phyloP scores from a whole-genome alignment of 2,113 vertebrate species.

The Podarcis raffonei region DNA sequence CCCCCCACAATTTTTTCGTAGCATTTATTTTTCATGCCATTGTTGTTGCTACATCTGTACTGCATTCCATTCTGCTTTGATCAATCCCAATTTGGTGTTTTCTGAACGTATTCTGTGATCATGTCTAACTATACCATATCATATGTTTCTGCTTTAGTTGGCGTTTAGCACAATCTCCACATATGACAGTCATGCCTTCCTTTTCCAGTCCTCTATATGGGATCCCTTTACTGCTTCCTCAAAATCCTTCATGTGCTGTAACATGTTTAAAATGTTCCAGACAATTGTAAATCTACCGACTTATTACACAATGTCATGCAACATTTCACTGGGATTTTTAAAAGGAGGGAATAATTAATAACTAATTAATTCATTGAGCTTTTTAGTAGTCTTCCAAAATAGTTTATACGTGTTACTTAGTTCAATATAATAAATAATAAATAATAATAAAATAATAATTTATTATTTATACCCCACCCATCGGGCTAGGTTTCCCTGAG shows the following conservation, averaged over 20 bases:
- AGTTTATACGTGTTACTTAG: neutral
- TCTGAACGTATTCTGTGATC: conserved; percentile 47
- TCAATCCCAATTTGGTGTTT: conserved; percentile 62
- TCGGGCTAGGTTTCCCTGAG: too few species aligned
- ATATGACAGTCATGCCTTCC: conserved; percentile 38
- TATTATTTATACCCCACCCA: too few species aligned
- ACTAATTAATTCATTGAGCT: neutral
- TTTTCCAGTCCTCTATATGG: conserved; percentile 30
- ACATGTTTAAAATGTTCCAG: neutral
- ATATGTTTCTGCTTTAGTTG: neutral
- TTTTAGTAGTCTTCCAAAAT: neutral
- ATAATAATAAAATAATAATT: too few species aligned
- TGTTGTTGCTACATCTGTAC: conserved; percentile 55
- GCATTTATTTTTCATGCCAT: conserved; percentile 15
- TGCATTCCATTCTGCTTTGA: conserved; percentile 32
- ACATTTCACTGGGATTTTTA: neutral
- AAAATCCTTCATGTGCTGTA: conserved; percentile 30
- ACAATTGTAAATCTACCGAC: neutral
- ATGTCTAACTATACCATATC: conserved; percentile 27
- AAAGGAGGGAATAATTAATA: neutral
- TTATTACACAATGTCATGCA: conserved; percentile 1
- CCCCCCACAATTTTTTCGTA: neutral
- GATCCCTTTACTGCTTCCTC: conserved; percentile 13
- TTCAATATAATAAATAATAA: neutral
- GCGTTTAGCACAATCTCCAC: neutral